phyloP scores from a whole-genome alignment of 2,113 vertebrate genomes.

The Archocentrus centrarchus region DNA sequence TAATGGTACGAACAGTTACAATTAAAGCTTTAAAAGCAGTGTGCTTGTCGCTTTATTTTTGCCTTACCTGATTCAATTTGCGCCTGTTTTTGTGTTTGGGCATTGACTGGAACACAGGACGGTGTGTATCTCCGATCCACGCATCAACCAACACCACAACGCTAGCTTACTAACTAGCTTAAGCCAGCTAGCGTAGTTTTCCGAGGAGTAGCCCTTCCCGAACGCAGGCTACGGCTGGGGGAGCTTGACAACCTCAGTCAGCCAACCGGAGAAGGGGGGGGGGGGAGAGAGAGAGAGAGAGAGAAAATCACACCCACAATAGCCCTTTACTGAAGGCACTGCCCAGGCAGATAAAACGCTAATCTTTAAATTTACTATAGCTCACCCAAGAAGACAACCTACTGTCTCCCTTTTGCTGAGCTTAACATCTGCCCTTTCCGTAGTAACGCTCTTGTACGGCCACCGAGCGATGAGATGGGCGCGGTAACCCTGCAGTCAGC shows the following conservation, averaged over 20 bases:
- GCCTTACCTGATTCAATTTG: slow-evolving; percentile 79
- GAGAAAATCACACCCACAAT: slow-evolving; percentile 73
- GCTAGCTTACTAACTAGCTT: slow-evolving; percentile 79
- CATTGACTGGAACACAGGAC: slow-evolving; percentile 82
- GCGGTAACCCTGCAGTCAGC: slow-evolving; percentile 86
- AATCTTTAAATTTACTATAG: slow-evolving; percentile 36
- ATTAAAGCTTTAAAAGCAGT: not conserved
- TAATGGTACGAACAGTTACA: not conserved
- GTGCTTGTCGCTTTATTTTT: not conserved
- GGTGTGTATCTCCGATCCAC: slow-evolving; percentile 76
- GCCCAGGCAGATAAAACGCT: slow-evolving; percentile 19
- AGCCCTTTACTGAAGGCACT: slow-evolving; percentile 37
- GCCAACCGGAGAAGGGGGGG: slow-evolving; percentile 68
- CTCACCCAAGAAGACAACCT: slow-evolving; percentile 28
- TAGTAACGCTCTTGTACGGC: slow-evolving; percentile 67
- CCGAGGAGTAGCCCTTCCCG: slow-evolving; percentile 80
- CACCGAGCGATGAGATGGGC: slow-evolving; percentile 84
- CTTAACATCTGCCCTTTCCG: slow-evolving; percentile 45
- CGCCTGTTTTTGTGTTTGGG: slow-evolving; percentile 77
- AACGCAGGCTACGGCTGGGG: slow-evolving; percentile 71
- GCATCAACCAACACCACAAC: slow-evolving; percentile 80
- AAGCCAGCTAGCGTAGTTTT: slow-evolving; percentile 78
- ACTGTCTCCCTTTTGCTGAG: slow-evolving; percentile 19
- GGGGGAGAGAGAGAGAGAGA: not conserved
- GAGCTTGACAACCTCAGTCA: slow-evolving; percentile 73